Conservation (phyloP, 2,113 vertebrate genomes). For the Girardinichthys multiradiatus region DNA sequence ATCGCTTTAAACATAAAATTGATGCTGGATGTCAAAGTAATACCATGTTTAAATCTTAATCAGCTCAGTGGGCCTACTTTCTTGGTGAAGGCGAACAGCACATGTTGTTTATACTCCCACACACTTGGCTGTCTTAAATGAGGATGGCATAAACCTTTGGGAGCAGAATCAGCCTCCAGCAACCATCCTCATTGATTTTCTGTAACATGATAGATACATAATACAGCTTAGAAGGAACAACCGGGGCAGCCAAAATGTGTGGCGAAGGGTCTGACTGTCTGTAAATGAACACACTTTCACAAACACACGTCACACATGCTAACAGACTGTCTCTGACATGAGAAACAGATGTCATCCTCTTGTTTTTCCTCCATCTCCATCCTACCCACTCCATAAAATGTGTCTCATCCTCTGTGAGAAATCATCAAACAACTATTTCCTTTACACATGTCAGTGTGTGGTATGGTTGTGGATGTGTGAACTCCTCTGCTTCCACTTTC, state of each 20-base stretch:
- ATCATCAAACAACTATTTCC: slow-evolving; percentile 42
- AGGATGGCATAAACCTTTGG: slow-evolving; percentile 57
- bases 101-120: slow-evolving; percentile 66
- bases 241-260: slow-evolving; percentile 25
- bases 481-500: slow-evolving; percentile 24
- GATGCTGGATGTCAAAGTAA: slow-evolving; percentile 38
- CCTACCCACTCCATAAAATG: slow-evolving; percentile 37
- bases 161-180: slow-evolving; percentile 56
- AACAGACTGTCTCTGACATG: slow-evolving; percentile 9
- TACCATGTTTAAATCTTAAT: slow-evolving; percentile 50
- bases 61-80: slow-evolving; percentile 30
- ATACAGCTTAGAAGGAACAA: slow-evolving; percentile 31
- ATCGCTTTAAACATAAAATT: neutral
- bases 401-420: slow-evolving; percentile 51
- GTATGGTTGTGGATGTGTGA: neutral
- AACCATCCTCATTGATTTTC: slow-evolving; percentile 69
- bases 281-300: slow-evolving; percentile 40
- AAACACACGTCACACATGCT: slow-evolving; percentile 3
- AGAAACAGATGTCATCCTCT: slow-evolving; percentile 38
- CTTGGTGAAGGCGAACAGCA: slow-evolving; percentile 34
- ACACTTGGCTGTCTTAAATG: slow-evolving; percentile 62
- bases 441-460: slow-evolving; percentile 23
- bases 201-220: slow-evolving; percentile 44
- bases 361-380: slow-evolving; percentile 19
- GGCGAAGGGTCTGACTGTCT: slow-evolving; percentile 24